Base-by-base conservation (phyloP, 2,888 invertebrate species). In the Fragum fragum region DNA sequence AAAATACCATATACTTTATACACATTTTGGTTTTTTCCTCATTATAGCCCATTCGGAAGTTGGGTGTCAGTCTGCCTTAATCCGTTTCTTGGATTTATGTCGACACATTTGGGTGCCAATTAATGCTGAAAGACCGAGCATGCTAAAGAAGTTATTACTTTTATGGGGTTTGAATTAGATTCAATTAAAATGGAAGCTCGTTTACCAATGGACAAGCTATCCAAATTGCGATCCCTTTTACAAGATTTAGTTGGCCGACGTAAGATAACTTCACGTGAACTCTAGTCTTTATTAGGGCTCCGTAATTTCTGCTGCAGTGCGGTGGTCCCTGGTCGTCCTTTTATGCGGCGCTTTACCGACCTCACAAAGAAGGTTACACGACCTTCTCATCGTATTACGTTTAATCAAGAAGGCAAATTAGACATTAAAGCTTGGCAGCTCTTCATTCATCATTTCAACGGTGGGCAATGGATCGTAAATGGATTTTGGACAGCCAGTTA, bases 91-190 rank as follows among this genome's bases (percentile, higher is more conserved):
- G 1, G 3, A 14, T 11, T 55, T 83, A 14, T 78, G 77, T 29
- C 0, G n/a, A 1, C 0, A 42, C 0, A 32, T 80, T n/a, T 42
- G 69, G 1, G 63, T 76, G 28, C 86, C 76, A 3, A 83, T 76
- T 18, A 83, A 77, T 69, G 0, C 23, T 5, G 76, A 70, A 81
- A 83, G 68, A 81, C 57, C n/a, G 57, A 57, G 2, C 2, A 57
- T 57, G 57, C 57, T 16, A 26, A n/a, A 6, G 5, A 23, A 1
- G 14, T 42, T 29, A 68, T 81, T 0, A 79, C 72, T 5, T 81
- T 81, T 55, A 66, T 78, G 76, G 76, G 83, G 23, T n/a, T 78
- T 6, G 82, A 85, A 73, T 39, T 83, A 9, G 83, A 80, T 47
- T 78, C 80, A 14, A 36, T 53, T 1, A 18, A 11, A 3, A 85